Conservation (phyloP, 2,113 vertebrate species). For the Melanerpes formicivorus region DNA sequence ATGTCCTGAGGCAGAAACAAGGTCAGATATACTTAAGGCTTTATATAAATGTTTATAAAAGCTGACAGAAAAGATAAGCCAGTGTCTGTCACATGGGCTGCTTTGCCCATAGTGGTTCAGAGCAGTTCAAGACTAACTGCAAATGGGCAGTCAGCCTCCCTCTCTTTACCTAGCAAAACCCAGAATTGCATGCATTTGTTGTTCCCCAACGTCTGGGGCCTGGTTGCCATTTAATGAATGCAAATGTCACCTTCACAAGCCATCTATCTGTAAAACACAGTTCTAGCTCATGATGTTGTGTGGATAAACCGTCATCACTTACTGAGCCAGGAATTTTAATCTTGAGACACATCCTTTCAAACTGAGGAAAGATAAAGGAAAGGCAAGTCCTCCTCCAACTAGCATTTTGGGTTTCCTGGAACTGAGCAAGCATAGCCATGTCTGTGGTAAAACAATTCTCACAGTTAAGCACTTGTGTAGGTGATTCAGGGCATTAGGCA, state of each 20-base stretch:
- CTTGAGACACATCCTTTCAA: not conserved
- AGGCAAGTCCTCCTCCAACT: not conserved
- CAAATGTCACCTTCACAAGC: not conserved
- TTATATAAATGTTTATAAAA: not conserved
- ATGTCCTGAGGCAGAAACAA: not conserved
- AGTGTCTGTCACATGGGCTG: not conserved
- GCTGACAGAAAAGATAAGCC: not conserved
- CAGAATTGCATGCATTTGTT: not conserved
- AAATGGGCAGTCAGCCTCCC: not conserved
- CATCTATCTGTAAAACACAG: not conserved
- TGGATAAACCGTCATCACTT: not conserved
- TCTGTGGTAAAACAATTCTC: not conserved
- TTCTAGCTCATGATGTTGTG: not conserved
- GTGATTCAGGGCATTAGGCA: not conserved
- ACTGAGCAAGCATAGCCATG: not conserved
- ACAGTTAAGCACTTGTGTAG: not conserved
- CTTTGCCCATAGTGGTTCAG: not conserved
- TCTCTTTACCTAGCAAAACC: not conserved
- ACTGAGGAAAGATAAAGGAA: not conserved
- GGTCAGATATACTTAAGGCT: not conserved
- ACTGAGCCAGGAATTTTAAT: not conserved
- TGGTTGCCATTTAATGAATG: not conserved
- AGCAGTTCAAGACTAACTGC: not conserved
- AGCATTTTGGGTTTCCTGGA: not conserved
- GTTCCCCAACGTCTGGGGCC: not conserved